Conservation (phyloP, 2,797 vertebrate species). For the Muscicapa comitata region DNA sequence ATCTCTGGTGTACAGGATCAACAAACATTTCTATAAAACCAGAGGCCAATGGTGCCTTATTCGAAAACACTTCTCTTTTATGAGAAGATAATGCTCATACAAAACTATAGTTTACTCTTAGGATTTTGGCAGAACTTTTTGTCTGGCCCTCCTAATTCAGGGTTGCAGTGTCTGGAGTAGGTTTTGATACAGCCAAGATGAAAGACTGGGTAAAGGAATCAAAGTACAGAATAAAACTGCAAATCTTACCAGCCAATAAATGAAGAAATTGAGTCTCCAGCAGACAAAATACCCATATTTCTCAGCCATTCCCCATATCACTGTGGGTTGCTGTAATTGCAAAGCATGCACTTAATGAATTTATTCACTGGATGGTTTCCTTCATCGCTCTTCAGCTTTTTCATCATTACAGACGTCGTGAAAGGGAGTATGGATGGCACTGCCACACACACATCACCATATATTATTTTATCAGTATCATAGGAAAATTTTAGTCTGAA, state of each 20-base stretch:
- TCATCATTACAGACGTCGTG: background rate
- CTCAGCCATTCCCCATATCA: background rate
- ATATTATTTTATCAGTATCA: background rate
- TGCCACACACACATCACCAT: background rate
- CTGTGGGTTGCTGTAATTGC: background rate
- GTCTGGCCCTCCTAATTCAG: background rate
- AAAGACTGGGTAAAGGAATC: background rate
- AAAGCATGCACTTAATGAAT: background rate
- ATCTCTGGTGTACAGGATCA: background rate
- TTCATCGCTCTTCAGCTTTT: background rate
- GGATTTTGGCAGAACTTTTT: slow-evolving; percentile 7
- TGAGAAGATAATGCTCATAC: background rate
- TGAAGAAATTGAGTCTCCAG: background rate
- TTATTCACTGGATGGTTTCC: background rate
- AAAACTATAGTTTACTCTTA: background rate
- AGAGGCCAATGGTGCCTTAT: background rate
- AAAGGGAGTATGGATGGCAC: background rate
- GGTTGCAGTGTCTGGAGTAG: background rate
- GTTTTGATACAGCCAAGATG: background rate
- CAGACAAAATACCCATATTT: background rate
- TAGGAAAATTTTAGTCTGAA: background rate
- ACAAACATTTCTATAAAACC: background rate
- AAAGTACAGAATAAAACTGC: background rate
- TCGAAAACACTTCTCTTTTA: background rate
- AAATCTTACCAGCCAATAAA: background rate